Evolutionary conservation across 2,797 vertebrate genomes (phyloP).

Genomic region (Cirrhinus mrigala): DNA sequence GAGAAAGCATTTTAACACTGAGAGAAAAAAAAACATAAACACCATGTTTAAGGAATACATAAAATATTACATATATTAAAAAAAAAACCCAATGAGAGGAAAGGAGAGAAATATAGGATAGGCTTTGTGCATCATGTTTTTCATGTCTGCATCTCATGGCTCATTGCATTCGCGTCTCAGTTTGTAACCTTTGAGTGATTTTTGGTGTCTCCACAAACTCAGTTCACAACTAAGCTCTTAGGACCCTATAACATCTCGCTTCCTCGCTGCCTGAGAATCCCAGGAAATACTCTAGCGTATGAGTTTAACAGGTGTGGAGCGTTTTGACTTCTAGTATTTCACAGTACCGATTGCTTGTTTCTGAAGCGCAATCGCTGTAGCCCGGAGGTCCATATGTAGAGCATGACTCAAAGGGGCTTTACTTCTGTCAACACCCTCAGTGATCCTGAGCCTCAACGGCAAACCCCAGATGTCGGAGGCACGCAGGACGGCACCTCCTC

Average conservation of each 20-base stretch:
- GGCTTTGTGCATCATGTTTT: conserved; percentile 15
- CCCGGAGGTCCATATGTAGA: conserved; percentile 35
- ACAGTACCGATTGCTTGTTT: conserved; percentile 17
- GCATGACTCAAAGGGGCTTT: conserved; percentile 41
- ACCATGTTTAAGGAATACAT: conserved; percentile 12
- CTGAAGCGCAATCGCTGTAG: conserved; percentile 13
- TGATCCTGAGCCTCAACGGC: conserved; percentile 25
- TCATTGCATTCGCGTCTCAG: neutral
- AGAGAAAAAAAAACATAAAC: neutral
- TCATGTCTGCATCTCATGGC: conserved; percentile 26
- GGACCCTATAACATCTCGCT: neutral
- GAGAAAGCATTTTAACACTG: neutral
- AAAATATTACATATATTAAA: neutral
- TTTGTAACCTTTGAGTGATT: conserved; percentile 14
- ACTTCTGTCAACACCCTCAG: conserved; percentile 54
- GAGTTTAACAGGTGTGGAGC: conserved; percentile 52
- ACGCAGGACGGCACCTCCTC: conserved; percentile 41
- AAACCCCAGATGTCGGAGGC: conserved; percentile 41
- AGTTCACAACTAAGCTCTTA: conserved; percentile 8
- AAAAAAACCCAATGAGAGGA: neutral
- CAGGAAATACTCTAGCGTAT: conserved; percentile 35
- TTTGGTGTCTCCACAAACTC: conserved; percentile 25
- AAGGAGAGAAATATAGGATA: neutral
- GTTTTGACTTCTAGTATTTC: conserved; percentile 44
- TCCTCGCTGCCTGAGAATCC: conserved; percentile 8